Percentiles rank a stretch among this genome's conserved stretches.
These are phyloP conservation scores for Pollenia angustigena DNA, from an alignment of 2,888 invertebrate species.

Conservation along the genomic window DNA sequence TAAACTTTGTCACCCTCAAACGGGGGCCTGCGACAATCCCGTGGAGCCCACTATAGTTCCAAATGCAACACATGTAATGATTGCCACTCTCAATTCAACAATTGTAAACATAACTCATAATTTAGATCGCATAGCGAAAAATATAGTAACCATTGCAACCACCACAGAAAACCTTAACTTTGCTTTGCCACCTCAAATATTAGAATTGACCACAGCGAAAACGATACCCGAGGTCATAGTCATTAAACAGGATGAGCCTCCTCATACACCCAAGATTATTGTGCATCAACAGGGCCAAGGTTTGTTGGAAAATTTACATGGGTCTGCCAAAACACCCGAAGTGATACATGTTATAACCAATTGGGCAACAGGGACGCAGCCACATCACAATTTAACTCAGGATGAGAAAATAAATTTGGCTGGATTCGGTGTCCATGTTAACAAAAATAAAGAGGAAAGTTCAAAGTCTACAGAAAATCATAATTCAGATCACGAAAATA, in stretches of 20 bases:
- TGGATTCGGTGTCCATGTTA: slow-evolving; percentile 73
- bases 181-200: slow-evolving; percentile 60
- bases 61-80: slow-evolving; percentile 82
- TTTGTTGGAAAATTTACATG: slow-evolving; percentile 78
- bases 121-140: slow-evolving; percentile 80
- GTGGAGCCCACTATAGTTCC: slow-evolving; percentile 49
- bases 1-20: slow-evolving; percentile 79
- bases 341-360: slow-evolving; percentile 83
- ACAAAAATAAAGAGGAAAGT: slow-evolving; percentile 33
- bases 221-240: slow-evolving; percentile 81
- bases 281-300: slow-evolving; percentile 80
- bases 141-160: slow-evolving; percentile 78
- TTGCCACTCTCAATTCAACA: slow-evolving; percentile 82
- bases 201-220: slow-evolving; percentile 76
- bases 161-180: slow-evolving; percentile 63
- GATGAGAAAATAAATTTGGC: slow-evolving; percentile 78
- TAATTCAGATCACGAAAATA: slow-evolving; percentile 78
- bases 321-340: slow-evolving; percentile 79
- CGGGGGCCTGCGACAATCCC: slow-evolving; percentile 77
- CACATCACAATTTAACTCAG: slow-evolving; percentile 67
- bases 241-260: slow-evolving; percentile 80
- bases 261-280: slow-evolving; percentile 82
- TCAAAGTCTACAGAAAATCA: slow-evolving; percentile 55
- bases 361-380: slow-evolving; percentile 75
- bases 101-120: slow-evolving; percentile 83